phyloP scores from a whole-genome alignment of 1,140 invertebrate species.

The Alviniconcha marisindica region DNA sequence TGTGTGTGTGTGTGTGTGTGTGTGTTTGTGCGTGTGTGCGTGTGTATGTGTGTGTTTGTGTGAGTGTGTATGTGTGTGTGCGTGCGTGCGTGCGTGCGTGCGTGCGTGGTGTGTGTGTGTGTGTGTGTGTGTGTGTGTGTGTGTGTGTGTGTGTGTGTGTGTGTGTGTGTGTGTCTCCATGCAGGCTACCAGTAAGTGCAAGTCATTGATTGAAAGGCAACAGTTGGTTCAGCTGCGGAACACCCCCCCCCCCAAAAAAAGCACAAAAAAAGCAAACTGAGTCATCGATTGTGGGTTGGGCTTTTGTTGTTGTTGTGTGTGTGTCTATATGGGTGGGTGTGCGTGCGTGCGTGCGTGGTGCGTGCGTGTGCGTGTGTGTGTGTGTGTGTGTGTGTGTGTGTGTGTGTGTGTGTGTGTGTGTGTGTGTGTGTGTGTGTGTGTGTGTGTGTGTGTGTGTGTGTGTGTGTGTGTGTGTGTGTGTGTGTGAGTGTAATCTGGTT shows the following conservation, averaged over 20 bases:
- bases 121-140: background rate
- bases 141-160: conserved; percentile 12
- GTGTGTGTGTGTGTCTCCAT: no score
- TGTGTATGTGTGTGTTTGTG: background rate
- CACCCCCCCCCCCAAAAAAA: no score
- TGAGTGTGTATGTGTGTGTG: background rate
- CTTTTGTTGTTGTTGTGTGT: no score
- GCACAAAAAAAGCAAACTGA: no score
- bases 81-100: background rate
- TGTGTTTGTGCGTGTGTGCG: conserved; percentile 3
- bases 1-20: background rate
- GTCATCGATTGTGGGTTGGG: no score
- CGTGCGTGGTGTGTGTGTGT: no score
- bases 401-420: background rate
- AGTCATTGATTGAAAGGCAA: no score
- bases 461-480: background rate
- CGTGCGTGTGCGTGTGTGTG: no score
- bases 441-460: background rate
- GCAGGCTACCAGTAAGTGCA: no score
- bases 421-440: background rate
- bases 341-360: no score
- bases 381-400: background rate
- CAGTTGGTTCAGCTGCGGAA: no score
- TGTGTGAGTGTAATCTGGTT: background rate
- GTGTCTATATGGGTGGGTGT: no score